A percentile compares a stretch with the other conserved stretches of the same genome.
Evolutionary conservation across 2,888 invertebrate genomes (phyloP).

Genomic region (Cryptocheilus praepositus): DNA sequence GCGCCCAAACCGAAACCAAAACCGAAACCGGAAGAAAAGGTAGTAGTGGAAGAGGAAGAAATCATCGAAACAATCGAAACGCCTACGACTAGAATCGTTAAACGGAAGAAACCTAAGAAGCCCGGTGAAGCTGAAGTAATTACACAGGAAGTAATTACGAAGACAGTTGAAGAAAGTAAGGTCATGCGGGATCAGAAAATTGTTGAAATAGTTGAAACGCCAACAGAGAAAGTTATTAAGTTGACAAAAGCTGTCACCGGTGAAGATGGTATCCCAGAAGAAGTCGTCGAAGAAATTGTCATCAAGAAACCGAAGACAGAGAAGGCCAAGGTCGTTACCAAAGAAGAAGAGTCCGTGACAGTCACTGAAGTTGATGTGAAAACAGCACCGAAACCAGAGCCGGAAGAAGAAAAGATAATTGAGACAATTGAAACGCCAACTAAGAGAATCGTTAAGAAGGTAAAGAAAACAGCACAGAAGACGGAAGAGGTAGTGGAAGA

Average conservation of each 20-base stretch:
- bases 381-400: conserved; percentile 18
- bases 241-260: conserved; percentile 45
- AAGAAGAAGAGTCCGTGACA: conserved; percentile 42
- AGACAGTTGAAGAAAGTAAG: conserved; percentile 63
- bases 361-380: conserved; percentile 38
- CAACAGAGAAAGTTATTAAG: conserved; percentile 66
- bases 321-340: conserved; percentile 28
- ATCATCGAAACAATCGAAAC: conserved; percentile 68
- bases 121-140: conserved; percentile 72
- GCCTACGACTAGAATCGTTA: conserved; percentile 71
- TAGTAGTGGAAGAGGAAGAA: conserved; percentile 52
- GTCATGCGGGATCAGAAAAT: conserved; percentile 62
- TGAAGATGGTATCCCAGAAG: conserved; percentile 40
- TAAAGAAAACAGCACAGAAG: conserved; percentile 57
- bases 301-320: conserved; percentile 34
- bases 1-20: conserved; percentile 32
- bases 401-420: conserved; percentile 39
- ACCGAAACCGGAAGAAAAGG: conserved; percentile 30
- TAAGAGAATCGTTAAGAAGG: conserved; percentile 63
- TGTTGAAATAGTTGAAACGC: conserved; percentile 58
- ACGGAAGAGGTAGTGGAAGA: conserved; percentile 51
- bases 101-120: conserved; percentile 70
- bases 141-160: conserved; percentile 65
- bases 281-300: conserved; percentile 46
- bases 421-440: conserved; percentile 57